phyloP scores from a whole-genome alignment of 2,797 vertebrate species.

The Holocentrus rufus region DNA sequence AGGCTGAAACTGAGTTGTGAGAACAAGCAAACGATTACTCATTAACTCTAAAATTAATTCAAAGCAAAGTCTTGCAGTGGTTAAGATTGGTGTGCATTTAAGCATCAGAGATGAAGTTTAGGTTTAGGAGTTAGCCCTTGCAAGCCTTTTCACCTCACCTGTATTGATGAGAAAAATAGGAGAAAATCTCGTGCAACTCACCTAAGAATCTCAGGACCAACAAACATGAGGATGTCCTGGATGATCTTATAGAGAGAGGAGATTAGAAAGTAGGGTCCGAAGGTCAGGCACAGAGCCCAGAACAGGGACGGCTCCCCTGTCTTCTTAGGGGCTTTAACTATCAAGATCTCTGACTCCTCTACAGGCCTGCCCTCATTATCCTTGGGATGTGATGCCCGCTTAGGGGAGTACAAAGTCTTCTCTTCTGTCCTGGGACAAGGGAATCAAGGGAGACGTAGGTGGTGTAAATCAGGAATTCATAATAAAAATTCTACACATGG shows the following conservation, averaged over 20 bases:
- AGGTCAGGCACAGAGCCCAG: slow-evolving; percentile 90
- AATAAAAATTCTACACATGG: not conserved
- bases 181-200: slow-evolving; percentile 80
- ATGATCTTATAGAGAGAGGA: slow-evolving; percentile 92
- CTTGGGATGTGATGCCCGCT: slow-evolving; percentile 63
- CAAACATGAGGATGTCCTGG: slow-evolving; percentile 96
- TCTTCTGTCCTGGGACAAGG: slow-evolving; percentile 68
- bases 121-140: too few species aligned
- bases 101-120: too few species aligned
- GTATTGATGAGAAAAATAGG: too few species aligned
- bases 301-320: slow-evolving; percentile 87
- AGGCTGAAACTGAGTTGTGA: not conserved
- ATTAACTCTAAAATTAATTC: not conserved
- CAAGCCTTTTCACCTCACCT: too few species aligned
- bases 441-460: not conserved
- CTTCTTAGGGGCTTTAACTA: slow-evolving; percentile 81
- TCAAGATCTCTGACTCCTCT: slow-evolving; percentile 90
- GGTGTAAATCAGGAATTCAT: not conserved
- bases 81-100: too few species aligned
- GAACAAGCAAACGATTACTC: not conserved
- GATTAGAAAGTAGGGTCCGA: slow-evolving; percentile 94
- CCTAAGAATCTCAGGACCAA: slow-evolving; percentile 91
- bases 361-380: slow-evolving; percentile 72
- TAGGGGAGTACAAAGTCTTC: slow-evolving; percentile 81
- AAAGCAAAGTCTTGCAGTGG: not conserved